Evolutionary conservation across 2,797 vertebrate genomes (phyloP), one percentile per base, ranked within the genome.

Genomic region (Alosa sapidissima): DNA sequence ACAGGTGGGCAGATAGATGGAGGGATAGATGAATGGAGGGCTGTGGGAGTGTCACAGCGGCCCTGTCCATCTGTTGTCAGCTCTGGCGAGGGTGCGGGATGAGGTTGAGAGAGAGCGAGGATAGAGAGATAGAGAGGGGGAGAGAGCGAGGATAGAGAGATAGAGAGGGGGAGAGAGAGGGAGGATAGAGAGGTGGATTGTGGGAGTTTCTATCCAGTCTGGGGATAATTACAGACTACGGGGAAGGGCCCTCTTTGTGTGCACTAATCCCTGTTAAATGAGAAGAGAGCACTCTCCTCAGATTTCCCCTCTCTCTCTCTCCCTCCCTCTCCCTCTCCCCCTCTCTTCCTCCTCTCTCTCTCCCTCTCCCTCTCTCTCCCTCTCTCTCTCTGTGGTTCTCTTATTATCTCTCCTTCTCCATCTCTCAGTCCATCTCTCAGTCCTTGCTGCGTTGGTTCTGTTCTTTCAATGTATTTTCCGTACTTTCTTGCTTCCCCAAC

Each of bases 161-260:
- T n/a, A n/a, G n/a, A n/a, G n/a, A n/a, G n/a, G n/a, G n/a, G n/a
- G n/a, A n/a, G n/a, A 14, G 65, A 13, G 65, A 13, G 33, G 33
- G 55, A 58, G 55, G 72, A 51, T 9, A 49, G 13, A 75, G 51
- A 58, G 72, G 10, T 28, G 24, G 62, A 72, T 75, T 75, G 68
- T 75, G 68, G 33, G 16, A 54, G 45, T 49, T 48, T 81, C 45
- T 36, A 6, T 62, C 88, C 82, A 92, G 91, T 88, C 89, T 89
- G 87, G 21, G 87, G 91, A 89, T 93, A 93, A 94, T 94, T 93
- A 94, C 93, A 94, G 91, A 93, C 93, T 92, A 91, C 88, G 14
- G 90, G 89, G 92, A 89, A 92, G 93, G 91, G 92, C 92, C 92
- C 92, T 91, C 91, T 91, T 94, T 94, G 91, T 90, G 90, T 83